phyloP scores from a whole-genome alignment of 2,797 vertebrate species.

The Streptopelia turtur region DNA sequence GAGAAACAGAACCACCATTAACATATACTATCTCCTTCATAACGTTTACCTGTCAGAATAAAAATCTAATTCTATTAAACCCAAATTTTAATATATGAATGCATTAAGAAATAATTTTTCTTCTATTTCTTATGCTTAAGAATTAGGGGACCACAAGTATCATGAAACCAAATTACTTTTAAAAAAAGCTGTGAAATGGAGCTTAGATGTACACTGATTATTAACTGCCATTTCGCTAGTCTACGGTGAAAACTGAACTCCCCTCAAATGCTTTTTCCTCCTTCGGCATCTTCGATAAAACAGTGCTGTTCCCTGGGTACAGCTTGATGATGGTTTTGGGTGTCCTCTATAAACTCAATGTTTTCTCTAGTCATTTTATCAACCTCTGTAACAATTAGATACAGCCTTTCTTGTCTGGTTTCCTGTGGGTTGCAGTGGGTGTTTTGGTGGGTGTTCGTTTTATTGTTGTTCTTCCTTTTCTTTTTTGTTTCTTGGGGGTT shows the following conservation, averaged over 20 bases:
- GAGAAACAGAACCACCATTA: neutral
- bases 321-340: neutral
- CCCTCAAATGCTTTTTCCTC: neutral
- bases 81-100: neutral
- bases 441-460: neutral
- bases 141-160: neutral
- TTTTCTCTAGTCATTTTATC: neutral
- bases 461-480: neutral
- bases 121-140: neutral
- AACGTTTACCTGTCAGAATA: neutral
- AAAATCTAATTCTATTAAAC: neutral
- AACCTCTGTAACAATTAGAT: neutral
- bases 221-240: neutral
- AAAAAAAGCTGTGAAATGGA: neutral
- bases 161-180: neutral
- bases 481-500: neutral
- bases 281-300: constrained; percentile 7
- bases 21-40: neutral
- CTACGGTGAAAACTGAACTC: neutral
- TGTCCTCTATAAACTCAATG: neutral
- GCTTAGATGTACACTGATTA: neutral
- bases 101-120: neutral
- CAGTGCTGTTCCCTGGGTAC: neutral
- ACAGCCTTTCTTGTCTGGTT: neutral
- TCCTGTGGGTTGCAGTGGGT: neutral